Evolutionary conservation across 2,113 vertebrate species (phyloP).

Genomic region (Rhineura floridana): DNA sequence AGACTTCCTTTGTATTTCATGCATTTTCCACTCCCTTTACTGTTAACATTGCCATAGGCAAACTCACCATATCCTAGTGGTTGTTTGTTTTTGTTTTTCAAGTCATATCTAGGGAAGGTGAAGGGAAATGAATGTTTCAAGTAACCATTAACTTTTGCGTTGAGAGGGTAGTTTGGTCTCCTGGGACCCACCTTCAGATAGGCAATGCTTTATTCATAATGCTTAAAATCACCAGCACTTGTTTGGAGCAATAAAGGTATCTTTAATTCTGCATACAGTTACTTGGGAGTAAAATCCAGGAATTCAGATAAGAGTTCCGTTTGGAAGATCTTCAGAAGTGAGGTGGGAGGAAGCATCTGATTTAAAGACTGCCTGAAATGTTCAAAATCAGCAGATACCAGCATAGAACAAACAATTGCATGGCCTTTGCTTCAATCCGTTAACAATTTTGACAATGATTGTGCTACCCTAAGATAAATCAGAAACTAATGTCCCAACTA

Average conservation of each 20-base stretch:
- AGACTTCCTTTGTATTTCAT: not conserved
- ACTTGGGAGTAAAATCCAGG: not conserved
- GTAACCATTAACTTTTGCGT: not conserved
- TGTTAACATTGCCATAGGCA: not conserved
- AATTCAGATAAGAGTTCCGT: not conserved
- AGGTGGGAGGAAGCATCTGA: not conserved
- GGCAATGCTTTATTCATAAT: not conserved
- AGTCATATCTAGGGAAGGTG: not conserved
- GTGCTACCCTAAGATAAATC: not conserved
- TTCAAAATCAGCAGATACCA: not conserved
- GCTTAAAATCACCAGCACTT: not conserved
- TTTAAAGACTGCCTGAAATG: not conserved
- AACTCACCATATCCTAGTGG: conserved; percentile 13
- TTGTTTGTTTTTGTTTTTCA: not conserved
- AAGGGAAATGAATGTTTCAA: too few relatives aligned
- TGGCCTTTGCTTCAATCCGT: not conserved
- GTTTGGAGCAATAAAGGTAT: not conserved
- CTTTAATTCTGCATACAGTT: not conserved
- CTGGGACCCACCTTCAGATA: not conserved
- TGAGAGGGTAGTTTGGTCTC: not conserved
- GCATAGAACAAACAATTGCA: not conserved
- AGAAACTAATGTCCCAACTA: not conserved
- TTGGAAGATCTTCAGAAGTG: not conserved
- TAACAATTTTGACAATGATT: not conserved
- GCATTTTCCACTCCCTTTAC: not conserved